A percentile compares a stretch with the other conserved stretches of the same genome.
phyloP scores from a whole-genome alignment of 2,797 vertebrate genomes.

The Smutsia temminckii region DNA sequence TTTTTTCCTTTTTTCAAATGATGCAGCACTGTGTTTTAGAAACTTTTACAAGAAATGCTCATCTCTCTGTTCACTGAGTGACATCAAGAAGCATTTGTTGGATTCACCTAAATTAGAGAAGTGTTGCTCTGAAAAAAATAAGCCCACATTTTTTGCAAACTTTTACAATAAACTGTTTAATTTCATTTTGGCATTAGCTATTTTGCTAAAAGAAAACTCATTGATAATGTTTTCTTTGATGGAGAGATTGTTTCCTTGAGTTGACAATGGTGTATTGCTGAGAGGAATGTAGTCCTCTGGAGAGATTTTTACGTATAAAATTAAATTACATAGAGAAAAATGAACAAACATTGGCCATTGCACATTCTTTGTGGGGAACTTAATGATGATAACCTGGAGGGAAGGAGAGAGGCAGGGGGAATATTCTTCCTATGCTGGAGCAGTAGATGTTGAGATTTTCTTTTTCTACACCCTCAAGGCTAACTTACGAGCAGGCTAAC shows the following conservation, averaged over 20 bases:
- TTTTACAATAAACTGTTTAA: not conserved
- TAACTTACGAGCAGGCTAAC: not conserved
- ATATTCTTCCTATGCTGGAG: not conserved
- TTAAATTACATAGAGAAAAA: not conserved
- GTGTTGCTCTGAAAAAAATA: not conserved
- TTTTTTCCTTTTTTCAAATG: not conserved
- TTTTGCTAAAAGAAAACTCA: not conserved
- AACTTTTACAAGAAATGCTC: not conserved
- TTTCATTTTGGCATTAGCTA: not conserved
- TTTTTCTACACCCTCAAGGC: not conserved
- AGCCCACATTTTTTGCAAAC: not conserved
- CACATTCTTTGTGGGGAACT: not conserved
- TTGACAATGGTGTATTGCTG: not conserved
- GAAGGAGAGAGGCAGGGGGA: not conserved
- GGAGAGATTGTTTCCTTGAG: not conserved
- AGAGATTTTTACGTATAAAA: not conserved
- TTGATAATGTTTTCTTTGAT: not conserved
- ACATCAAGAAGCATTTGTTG: not conserved
- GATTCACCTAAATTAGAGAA: slow-evolving; percentile 26
- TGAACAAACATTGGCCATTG: not conserved
- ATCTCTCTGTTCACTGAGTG: not conserved
- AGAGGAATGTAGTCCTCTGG: not conserved
- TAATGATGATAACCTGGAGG: not conserved
- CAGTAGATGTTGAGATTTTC: not conserved
- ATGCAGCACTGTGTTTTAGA: not conserved